Evolutionary conservation across 2,113 vertebrate genomes (phyloP), one percentile per base, ranked within the genome.

Genomic region (Neogobius melanostomus): DNA sequence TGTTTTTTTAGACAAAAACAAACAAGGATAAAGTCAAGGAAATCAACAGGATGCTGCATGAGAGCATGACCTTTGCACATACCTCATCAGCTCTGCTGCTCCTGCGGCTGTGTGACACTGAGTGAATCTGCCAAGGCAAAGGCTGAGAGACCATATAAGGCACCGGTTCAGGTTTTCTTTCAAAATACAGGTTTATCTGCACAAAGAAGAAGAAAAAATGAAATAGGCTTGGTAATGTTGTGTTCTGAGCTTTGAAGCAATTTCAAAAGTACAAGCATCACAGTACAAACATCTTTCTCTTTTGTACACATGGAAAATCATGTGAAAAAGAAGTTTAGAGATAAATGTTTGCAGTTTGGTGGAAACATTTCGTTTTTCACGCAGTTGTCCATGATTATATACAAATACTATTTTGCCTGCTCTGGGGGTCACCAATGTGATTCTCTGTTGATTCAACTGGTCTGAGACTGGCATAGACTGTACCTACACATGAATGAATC

Each of bases 41-140:
- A 15, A 28, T 2, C 21, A 21, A 28, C 28, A 59, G 56, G 56
- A 4, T 42, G 28, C 11, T 36, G 46, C 46, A 3, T 28, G 21
- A 28, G 54, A 28, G 21, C 42, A 6, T 8, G 36, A 12, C 36
- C 36, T 2, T 12, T 21, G 0, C 8, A 77, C 88, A 72, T 66
- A 95, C 94, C 93, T 94, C 93, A 0, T 93, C 92, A 70, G 89
- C 83, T 48, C 90, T 90, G 90, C 95, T 96, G 86, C 88, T 91
- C 74, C 87, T 91, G 71, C 93, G 90, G 74, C 91, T 93, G 83
- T 92, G 93, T 0, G 93, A 93, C 74, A 96, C 95, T 0, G 88
- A 94, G 88, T 95, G 94, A 72, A 96, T 69, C 87, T 95, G 94
- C 95, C 95, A 96, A 47, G 94, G 94, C 79, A 95, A 85, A 52